Evolutionary conservation across 2,888 invertebrate genomes (phyloP), one percentile per base, ranked within the genome.

Genomic region (Nesidiocoris tenuis): DNA sequence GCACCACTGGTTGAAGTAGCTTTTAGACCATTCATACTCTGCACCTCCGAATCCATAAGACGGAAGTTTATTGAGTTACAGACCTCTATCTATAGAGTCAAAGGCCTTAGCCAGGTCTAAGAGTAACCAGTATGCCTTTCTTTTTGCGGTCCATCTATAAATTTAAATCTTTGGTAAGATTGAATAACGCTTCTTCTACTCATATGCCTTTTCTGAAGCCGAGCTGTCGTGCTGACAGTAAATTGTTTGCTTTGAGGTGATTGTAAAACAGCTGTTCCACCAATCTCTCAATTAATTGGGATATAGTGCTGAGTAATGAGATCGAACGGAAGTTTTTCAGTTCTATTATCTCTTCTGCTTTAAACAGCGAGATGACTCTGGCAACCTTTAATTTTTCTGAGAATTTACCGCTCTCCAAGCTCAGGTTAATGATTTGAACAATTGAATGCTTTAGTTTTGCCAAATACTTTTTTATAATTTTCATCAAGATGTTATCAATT

Each of bases 361-460:
- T 79, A 25, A 39, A 74, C 16, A 77, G 12, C 5, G 76, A 75
- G 16, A 71, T 23, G 12, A 78, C 66, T 66, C 61, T 72, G 54
- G 76, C 78, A 16, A 24, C 55, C 76, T 78, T 78, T 17, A 70
- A 68, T 9, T 7, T 63, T 7, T 74, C 74, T 12, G 76, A 77
- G 21, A 78, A 78, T 19, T 56, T 65, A 2, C 76, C 70, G 12
- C 39, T 74, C 5, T 22, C 12, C 3, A 78, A 24, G 57, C 74
- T 74, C 59, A 57, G 22, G 68, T 78, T 78, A 24, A 78, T 65
- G 18, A 78, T 39, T 39, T 70, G 71, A 7, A 68, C n/a, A 9
- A 71, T 19, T 16, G 67, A 25, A 68, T 22, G 7, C 12, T 19
- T 16, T 7, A 56, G 19, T 1, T 2, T 5, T 12, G 9, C 16